Evolutionary conservation across 92 coral and sea anemone species (phyloP).

Genomic region (Galaxea fascicularis): DNA sequence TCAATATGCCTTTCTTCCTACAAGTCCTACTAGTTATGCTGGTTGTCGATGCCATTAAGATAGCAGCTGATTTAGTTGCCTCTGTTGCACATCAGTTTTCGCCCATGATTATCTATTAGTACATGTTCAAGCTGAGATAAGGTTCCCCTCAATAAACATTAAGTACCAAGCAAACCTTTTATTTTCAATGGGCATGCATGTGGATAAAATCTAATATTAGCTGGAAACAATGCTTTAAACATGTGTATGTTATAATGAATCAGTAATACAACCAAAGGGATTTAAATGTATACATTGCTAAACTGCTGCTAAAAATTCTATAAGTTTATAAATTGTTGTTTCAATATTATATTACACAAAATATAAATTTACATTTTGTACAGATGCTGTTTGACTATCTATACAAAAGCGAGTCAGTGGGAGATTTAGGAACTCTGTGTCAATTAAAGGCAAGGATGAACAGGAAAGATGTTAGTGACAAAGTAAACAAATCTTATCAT

Average conservation of each 20-base stretch:
- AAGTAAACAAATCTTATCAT: too few species aligned
- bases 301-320: slow-evolving; percentile 3
- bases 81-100: slow-evolving; percentile 1
- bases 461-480: too few species aligned
- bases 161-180: slow-evolving; percentile 1
- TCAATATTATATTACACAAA: too few species aligned
- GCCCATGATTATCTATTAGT: not conserved
- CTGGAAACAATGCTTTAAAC: slow-evolving; percentile 1
- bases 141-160: slow-evolving; percentile 12
- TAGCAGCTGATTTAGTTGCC: slow-evolving; percentile 7
- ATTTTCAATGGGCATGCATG: slow-evolving; percentile 6
- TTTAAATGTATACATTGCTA: not conserved
- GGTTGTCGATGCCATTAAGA: not conserved
- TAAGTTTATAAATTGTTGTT: slow-evolving; percentile 9
- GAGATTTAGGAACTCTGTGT: too few species aligned
- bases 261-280: slow-evolving; percentile 2
- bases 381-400: too few species aligned
- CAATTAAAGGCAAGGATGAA: too few species aligned
- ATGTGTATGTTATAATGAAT: slow-evolving; percentile 4
- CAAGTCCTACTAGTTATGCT: slow-evolving; percentile 6
- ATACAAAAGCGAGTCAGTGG: too few species aligned
- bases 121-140: slow-evolving; percentile 11
- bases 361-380: too few species aligned
- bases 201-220: not conserved
- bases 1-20: not conserved